Conservation (phyloP, 2,888 invertebrate species). For the Sarcophaga carnaria region DNA sequence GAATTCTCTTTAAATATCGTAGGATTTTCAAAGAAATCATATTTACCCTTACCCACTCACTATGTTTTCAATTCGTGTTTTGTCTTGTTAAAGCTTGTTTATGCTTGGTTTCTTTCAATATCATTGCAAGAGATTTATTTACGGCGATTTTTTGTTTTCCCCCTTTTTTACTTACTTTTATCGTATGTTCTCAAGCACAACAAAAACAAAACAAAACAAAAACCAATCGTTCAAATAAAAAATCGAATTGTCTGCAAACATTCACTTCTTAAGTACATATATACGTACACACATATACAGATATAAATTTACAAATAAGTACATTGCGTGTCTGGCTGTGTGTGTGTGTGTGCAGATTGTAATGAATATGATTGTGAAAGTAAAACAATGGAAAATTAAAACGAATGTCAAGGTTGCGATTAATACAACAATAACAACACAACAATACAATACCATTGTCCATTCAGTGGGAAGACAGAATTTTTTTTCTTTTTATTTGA, state of each 20-base stretch:
- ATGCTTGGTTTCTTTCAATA: conserved; percentile 23
- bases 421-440: not conserved
- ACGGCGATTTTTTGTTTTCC: not conserved
- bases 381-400: conserved; percentile 35
- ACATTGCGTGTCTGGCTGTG: not conserved
- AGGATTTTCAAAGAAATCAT: not conserved
- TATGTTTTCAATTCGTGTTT: not conserved
- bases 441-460: not conserved
- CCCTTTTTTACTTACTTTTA: not conserved
- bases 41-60: not conserved
- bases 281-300: no score
- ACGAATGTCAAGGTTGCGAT: conserved; percentile 55
- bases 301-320: not conserved
- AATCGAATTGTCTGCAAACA: conserved; percentile 27
- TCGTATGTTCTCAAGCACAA: not conserved
- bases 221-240: conserved; percentile 15
- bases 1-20: not conserved
- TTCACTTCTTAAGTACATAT: not conserved
- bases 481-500: no score
- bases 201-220: conserved; percentile 7
- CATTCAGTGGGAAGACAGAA: not conserved
- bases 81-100: not conserved
- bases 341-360: not conserved
- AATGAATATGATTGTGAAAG: conserved; percentile 25
- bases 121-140: not conserved